Evolutionary conservation across 2,113 vertebrate species (phyloP).

Genomic region (Carassius gibelio): DNA sequence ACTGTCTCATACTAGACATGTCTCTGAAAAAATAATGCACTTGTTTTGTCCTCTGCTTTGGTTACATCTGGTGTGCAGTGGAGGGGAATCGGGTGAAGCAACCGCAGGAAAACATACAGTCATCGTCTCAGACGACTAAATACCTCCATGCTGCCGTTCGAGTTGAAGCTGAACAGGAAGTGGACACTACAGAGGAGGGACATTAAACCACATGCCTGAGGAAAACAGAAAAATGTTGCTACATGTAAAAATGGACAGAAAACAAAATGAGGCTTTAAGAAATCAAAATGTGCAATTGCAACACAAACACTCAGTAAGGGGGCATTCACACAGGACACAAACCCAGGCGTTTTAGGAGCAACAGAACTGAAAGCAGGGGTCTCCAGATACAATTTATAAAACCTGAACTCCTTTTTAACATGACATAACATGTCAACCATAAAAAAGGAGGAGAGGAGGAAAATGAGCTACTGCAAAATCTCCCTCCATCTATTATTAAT

Average conservation of each 20-base stretch:
- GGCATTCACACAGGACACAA: not conserved
- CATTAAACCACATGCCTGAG: not conserved
- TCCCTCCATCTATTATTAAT: not conserved
- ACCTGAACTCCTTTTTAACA: not conserved
- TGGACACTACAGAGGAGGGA: not conserved
- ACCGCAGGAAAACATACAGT: slow-evolving; percentile 48
- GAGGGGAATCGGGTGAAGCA: slow-evolving; percentile 61
- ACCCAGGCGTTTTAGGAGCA: too few species aligned
- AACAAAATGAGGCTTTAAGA: not conserved
- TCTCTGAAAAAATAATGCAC: slow-evolving; percentile 70
- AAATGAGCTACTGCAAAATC: not conserved
- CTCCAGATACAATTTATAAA: not conserved
- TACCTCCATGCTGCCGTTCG: not conserved
- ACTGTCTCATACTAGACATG: slow-evolving; percentile 61
- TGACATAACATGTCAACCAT: not conserved
- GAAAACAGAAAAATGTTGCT: not conserved
- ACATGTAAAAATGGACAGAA: not conserved
- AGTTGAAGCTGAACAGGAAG: not conserved
- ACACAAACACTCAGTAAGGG: not conserved
- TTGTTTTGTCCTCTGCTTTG: slow-evolving; percentile 70
- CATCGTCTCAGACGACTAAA: not conserved
- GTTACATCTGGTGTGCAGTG: slow-evolving; percentile 67
- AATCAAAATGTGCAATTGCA: not conserved
- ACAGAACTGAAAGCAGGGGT: not conserved
- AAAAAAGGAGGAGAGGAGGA: not conserved